Percentiles rank a stretch among this genome's conserved stretches.
Conservation (phyloP, 2,797 vertebrate species). For the Tenualosa ilisha region DNA sequence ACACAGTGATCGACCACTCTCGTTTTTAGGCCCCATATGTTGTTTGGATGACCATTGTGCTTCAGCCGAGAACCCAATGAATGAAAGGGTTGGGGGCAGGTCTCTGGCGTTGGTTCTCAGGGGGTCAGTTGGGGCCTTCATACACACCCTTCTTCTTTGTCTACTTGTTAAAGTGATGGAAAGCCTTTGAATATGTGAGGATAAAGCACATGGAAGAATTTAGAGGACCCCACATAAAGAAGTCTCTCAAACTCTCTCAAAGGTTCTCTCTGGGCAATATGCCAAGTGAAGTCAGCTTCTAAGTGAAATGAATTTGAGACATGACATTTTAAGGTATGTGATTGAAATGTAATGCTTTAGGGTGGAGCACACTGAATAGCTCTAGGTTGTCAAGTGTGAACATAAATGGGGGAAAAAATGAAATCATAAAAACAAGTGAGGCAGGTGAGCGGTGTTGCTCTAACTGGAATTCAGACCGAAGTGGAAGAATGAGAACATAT, state of each 20-base stretch:
- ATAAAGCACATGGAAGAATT: slow-evolving; percentile 9
- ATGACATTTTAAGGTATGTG: background rate
- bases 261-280: background rate
- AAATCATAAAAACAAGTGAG: too few relatives aligned
- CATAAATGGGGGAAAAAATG: too few relatives aligned
- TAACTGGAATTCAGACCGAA: too few relatives aligned
- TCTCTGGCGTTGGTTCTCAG: background rate
- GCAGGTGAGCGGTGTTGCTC: too few relatives aligned
- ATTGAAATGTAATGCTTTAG: background rate
- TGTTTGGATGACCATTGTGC: slow-evolving; percentile 2
- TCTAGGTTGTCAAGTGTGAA: background rate
- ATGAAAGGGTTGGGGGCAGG: background rate
- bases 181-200: background rate
- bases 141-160: background rate
- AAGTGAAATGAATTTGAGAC: too few relatives aligned
- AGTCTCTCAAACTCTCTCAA: background rate
- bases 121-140: background rate
- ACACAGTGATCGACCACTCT: background rate
- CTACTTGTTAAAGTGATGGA: slow-evolving; percentile 14
- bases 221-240: background rate
- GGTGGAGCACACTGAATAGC: background rate
- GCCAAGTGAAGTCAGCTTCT: too few relatives aligned
- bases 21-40: background rate
- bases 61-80: background rate
- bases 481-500: too few relatives aligned